Base-by-base conservation (phyloP, 2,797 vertebrate species). In the Gouania willdenowi region DNA sequence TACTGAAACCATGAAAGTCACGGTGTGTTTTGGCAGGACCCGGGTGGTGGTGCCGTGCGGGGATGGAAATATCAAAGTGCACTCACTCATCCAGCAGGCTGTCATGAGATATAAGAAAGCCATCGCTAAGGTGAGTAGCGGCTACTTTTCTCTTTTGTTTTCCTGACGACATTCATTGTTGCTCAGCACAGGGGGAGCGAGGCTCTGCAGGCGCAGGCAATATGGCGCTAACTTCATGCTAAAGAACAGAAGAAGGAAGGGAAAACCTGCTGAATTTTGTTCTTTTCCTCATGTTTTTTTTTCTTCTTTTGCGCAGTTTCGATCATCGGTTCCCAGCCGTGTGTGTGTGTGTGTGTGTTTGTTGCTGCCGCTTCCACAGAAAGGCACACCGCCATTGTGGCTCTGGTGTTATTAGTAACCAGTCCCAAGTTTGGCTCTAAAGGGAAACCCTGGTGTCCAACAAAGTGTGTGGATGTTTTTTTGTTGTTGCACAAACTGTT, bases 21-120 rank as follows among this genome's bases (percentile, higher is more conserved):
- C 95, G 54, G 94, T 97, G 84, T 95, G 94, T 65, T 98, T 98
- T 51, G 94, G 94, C 7, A 58, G 92, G 87, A 97, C 94, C 61
- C 89, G 94, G 83, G 94, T 98, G 87, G 94, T 98, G 83, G 95
- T 98, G 58, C 95, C 95, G 67, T 97, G 95, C 70, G 94, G 94
- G 8, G 93, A 94, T 43, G 95, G 94, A 2, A 91, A 89, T 79
- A 89, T 96, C 40, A 90, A 89, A 78, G 92, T 98, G 57, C 91
- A 80, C 79, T 79, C 71, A 15, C 92, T 98, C 49, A 84, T 95
- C 77, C 91, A 95, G 84, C 94, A 97, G 81, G 94, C 95, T 36
- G 91, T 87, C 73, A 94, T 94, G 90, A 85, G 95, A 48, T 98
- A 98, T 53, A 90, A 88, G 83, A 97, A 97, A 75, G 95, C 95